These are phyloP conservation scores for Polymixis lichenea DNA, from an alignment of 2,888 invertebrate species.

Conservation along the genomic window DNA sequence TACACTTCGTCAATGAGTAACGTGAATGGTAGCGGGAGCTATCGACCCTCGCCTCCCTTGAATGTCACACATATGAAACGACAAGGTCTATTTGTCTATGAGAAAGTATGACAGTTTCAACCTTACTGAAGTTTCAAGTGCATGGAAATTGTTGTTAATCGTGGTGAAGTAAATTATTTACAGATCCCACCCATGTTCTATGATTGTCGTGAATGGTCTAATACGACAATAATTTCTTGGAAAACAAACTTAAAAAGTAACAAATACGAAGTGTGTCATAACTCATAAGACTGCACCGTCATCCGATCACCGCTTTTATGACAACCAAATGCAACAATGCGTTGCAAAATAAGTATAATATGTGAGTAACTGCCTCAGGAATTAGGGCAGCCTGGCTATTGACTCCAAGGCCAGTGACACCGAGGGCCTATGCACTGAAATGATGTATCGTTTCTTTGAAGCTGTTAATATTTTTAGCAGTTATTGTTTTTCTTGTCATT, in stretches of 20 bases:
- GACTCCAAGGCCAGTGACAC: conserved; percentile 56
- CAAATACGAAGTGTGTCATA: conserved; percentile 30
- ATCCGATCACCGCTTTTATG: conserved; percentile 43
- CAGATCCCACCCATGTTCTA: not conserved
- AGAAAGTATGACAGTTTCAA: not conserved
- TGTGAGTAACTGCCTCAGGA: conserved; percentile 43
- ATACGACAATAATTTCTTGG: not conserved
- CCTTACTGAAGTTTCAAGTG: not conserved
- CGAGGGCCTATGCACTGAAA: conserved; percentile 55
- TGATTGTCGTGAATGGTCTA: not conserved
- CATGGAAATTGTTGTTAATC: not conserved
- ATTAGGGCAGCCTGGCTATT: conserved; percentile 55
- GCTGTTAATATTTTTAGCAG: conserved; percentile 60
- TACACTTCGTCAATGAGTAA: too few species aligned
- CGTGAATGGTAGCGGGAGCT: too few species aligned
- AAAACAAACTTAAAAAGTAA: not conserved
- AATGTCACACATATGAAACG: not conserved
- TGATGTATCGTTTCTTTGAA: conserved; percentile 65
- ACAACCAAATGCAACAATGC: conserved; percentile 52
- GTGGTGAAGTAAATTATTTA: not conserved
- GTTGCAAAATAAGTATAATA: conserved; percentile 56
- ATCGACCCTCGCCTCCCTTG: too few species aligned
- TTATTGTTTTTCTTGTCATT: conserved; percentile 61
- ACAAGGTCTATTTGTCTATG: not conserved
- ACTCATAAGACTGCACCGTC: conserved; percentile 42